Conservation (phyloP, 2,113 vertebrate species). For the Chiloscyllium plagiosum region DNA sequence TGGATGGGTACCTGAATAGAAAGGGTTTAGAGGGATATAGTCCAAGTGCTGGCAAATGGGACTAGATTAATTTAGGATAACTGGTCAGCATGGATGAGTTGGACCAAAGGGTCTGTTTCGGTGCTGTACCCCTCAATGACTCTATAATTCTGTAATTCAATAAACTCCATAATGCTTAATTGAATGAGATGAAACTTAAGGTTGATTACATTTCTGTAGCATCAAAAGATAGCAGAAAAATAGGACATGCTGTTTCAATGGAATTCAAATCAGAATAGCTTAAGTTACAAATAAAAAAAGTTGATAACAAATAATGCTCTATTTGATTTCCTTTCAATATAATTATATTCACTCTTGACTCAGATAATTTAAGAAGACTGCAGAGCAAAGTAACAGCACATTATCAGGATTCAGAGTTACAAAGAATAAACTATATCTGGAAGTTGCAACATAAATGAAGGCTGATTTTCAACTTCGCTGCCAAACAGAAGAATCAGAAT, state of each 20-base stretch:
- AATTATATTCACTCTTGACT: neutral
- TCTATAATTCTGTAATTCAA: neutral
- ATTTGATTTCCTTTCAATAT: neutral
- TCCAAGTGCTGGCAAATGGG: no score
- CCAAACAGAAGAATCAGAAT: neutral
- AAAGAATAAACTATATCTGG: neutral
- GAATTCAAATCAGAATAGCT: neutral
- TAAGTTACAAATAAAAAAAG: neutral
- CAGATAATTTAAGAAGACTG: neutral
- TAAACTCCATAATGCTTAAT: neutral
- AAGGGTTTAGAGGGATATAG: no score
- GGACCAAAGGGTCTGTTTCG: no score
- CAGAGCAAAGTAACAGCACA: neutral
- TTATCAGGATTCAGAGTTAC: neutral
- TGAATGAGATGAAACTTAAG: neutral
- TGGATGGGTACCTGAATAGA: no score
- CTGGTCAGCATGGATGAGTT: no score
- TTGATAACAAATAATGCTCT: neutral
- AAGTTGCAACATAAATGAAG: neutral
- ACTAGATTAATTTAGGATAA: no score
- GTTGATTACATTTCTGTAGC: neutral
- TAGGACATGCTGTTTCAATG: neutral
- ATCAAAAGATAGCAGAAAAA: neutral
- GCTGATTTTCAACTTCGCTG: neutral
- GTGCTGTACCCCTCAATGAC: no score